A percentile compares a stretch with the other conserved stretches of the same genome.
Conservation (phyloP, 2,113 vertebrate species). For the Calonectris borealis region DNA sequence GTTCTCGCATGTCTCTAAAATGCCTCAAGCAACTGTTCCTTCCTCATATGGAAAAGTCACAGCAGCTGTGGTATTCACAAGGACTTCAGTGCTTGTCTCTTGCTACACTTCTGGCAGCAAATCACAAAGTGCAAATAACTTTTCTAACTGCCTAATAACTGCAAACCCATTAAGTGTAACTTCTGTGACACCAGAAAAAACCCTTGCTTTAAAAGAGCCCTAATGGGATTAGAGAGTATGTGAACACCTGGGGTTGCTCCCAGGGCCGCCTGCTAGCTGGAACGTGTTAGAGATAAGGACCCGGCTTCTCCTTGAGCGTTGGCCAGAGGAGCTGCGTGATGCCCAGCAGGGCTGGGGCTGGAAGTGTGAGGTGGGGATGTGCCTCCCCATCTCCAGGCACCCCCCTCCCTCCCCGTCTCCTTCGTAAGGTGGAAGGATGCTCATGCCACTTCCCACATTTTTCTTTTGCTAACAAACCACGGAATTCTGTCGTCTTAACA, state of each 20-base stretch:
- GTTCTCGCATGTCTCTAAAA: slow-evolving; percentile 54
- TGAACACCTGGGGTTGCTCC: slow-evolving; percentile 62
- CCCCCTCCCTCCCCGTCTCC: neutral
- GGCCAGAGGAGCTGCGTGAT: neutral
- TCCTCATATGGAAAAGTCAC: slow-evolving; percentile 12
- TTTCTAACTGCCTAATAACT: slow-evolving; percentile 50
- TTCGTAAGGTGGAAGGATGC: neutral
- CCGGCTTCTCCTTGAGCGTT: neutral
- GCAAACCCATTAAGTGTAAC: slow-evolving; percentile 67
- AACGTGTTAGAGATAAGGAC: slow-evolving; percentile 21
- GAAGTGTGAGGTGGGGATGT: neutral
- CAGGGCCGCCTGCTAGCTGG: neutral
- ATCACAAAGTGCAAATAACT: slow-evolving; percentile 41
- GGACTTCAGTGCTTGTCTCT: slow-evolving; percentile 39
- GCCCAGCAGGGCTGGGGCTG: neutral
- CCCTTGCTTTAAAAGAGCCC: slow-evolving; percentile 37
- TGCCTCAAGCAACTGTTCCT: slow-evolving; percentile 61
- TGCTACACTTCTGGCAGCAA: slow-evolving; percentile 48
- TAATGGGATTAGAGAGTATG: slow-evolving; percentile 57
- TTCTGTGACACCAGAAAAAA: slow-evolving; percentile 58
- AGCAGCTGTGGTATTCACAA: slow-evolving; percentile 70
- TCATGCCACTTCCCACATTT: neutral
- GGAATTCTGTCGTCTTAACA: neutral
- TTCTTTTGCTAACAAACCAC: slow-evolving; percentile 13
- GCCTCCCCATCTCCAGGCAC: neutral